phyloP scores from a whole-genome alignment of 2,888 invertebrate species.

The Ligdia adustata region DNA sequence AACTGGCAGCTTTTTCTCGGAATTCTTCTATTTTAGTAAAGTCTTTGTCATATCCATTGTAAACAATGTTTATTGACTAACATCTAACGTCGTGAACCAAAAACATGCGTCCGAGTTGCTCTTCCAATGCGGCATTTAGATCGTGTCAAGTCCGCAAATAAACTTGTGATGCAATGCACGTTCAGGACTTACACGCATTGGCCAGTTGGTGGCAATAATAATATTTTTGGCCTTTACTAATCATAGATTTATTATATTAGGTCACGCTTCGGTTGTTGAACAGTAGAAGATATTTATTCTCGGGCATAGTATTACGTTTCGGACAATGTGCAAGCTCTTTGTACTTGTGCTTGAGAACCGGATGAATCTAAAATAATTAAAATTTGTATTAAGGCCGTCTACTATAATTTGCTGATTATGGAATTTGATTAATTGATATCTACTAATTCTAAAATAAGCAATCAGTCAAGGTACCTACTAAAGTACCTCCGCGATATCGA shows the following conservation, averaged over 20 bases:
- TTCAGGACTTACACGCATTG: conserved; percentile 45
- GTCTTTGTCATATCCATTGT: too few species aligned
- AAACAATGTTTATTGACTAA: conserved; percentile 31
- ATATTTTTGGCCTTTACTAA: conserved; percentile 46
- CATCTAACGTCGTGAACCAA: conserved; percentile 32
- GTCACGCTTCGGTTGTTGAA: conserved; percentile 23
- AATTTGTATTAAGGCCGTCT: conserved; percentile 5
- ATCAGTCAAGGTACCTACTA: too few species aligned
- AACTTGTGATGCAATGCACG: conserved; percentile 63
- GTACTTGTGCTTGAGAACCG: conserved; percentile 19
- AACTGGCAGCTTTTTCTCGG: too few species aligned
- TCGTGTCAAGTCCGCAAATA: conserved; percentile 68
- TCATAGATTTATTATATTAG: conserved; percentile 37
- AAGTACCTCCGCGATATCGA: too few species aligned
- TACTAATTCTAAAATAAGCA: too few species aligned
- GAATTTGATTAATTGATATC: too few species aligned
- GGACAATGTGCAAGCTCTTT: conserved; percentile 13
- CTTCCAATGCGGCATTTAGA: conserved; percentile 49
- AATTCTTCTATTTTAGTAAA: too few species aligned
- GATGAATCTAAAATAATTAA: conserved; percentile 10
- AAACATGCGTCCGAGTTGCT: conserved; percentile 34
- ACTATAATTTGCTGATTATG: too few species aligned
- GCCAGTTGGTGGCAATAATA: conserved; percentile 24
- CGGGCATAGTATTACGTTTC: conserved; percentile 1
- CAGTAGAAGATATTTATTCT: conserved; percentile 16